Base-by-base conservation (phyloP, 2,888 invertebrate genomes). In the Julus scanicus region DNA sequence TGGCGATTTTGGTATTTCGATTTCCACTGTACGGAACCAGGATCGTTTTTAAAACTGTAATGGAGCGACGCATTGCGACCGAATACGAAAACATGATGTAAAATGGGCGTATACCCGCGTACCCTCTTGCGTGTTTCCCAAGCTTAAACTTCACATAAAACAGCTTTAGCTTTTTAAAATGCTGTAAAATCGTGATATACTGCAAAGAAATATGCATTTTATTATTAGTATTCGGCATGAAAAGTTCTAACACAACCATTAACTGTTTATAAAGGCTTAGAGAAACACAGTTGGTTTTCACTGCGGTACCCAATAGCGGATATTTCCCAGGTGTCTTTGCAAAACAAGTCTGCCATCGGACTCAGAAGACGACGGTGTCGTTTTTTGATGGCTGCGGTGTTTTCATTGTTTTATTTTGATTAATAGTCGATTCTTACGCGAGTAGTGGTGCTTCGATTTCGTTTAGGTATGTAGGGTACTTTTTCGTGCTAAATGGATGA, bases 381-480 rank as follows among this genome's bases (percentile, higher is more conserved):
- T 80, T 80, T 80, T 80, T 29, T 80, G 80, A 80, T 80, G 80
- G 80, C 37, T 80, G 80, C 29, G 13, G 80, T 80, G 80, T 80
- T 80, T 29, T 80, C 80, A 37, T 37, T 80, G 80, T 80, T 80
- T 80, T 80, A 80, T 80, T 80, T 80, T 80, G 80, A 80, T 80
- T 80, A 80, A 80, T 80, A 80, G 71, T 29, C 71, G 71, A 71
- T 71, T 29, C 9, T 71, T 29, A 71, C 71, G 71, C 71, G 71
- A 71, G 20, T 71, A 71, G 71, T 71, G 71, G 20, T 71, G 71
- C 20, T 71, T 20, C 71, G 71, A 71, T 71, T 71, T 71, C 71
- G 71, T 71, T 71, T 29, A 71, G n/a, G 29, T 71, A 20, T 29
- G 71, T 71, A 71, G 71, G 57, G 20, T 71, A 71, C 71, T 29